These are phyloP conservation scores for Petromus typicus DNA, from an alignment of 2,113 vertebrate species.

Conservation along the genomic window DNA sequence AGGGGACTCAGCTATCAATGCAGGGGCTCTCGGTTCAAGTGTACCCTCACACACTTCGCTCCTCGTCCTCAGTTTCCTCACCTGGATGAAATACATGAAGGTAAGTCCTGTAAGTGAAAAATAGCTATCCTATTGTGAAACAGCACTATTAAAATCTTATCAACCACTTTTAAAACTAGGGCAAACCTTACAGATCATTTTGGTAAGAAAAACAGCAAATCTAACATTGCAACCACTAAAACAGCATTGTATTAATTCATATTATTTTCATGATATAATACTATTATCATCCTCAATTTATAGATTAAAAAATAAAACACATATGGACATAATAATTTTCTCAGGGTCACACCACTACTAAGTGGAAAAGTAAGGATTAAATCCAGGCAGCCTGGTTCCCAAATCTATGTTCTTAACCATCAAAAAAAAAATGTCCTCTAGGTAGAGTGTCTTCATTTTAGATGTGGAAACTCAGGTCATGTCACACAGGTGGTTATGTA, in stretches of 20 bases:
- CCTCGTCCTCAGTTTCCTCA: constrained; percentile 31
- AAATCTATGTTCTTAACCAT: constrained; percentile 8
- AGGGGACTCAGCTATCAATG: not conserved
- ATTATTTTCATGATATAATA: constrained; percentile 44
- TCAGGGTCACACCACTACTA: constrained; percentile 17
- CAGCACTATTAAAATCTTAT: constrained; percentile 37
- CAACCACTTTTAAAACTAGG: constrained; percentile 14
- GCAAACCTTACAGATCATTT: not conserved
- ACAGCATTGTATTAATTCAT: not conserved
- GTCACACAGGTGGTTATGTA: constrained; percentile 71
- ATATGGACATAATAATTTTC: constrained; percentile 36
- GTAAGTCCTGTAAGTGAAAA: constrained; percentile 30
- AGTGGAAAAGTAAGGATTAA: constrained; percentile 57
- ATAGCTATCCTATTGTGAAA: constrained; percentile 44
- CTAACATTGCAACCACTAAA: not conserved
- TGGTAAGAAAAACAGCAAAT: constrained; percentile 39
- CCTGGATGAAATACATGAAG: not conserved
- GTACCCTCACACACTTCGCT: constrained; percentile 6
- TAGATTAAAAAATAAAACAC: constrained; percentile 12
- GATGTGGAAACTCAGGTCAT: constrained; percentile 64
- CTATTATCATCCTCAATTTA: constrained; percentile 56
- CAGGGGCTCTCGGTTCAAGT: not conserved
- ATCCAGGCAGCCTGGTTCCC: not conserved
- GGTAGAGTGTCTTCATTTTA: constrained; percentile 52
- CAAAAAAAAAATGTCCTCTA: constrained; percentile 22